These are phyloP conservation scores for Halcyon malimbica DNA, from an alignment of 2,113 vertebrate genomes.

Conservation along the genomic window DNA sequence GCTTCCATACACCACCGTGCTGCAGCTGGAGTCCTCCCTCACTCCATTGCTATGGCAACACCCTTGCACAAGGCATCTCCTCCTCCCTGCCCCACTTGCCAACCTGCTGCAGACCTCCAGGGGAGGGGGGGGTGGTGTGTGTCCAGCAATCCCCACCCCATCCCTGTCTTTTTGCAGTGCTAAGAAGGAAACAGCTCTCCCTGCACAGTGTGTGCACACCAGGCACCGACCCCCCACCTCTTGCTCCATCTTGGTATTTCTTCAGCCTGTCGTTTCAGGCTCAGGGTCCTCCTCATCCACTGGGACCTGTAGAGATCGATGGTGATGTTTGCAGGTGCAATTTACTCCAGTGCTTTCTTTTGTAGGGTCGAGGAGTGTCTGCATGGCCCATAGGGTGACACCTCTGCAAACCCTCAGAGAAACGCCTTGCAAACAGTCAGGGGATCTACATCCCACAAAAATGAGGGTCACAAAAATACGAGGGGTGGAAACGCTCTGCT, in stretches of 20 bases:
- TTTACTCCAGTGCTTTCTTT: not conserved
- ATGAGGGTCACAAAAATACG: not conserved
- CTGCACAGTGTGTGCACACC: not conserved
- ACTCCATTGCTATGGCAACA: constrained; percentile 53
- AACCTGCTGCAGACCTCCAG: not conserved
- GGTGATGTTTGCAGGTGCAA: not conserved
- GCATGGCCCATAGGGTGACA: not conserved
- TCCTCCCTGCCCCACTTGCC: not conserved
- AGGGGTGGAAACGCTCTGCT: not conserved
- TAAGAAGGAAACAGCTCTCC: not conserved
- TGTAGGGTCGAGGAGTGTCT: not conserved
- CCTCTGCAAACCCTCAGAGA: not conserved
- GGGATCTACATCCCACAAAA: not conserved
- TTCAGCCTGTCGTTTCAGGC: not conserved
- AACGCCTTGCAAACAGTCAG: not conserved
- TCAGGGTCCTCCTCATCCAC: not conserved
- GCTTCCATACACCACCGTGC: not conserved
- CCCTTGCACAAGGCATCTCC: not conserved
- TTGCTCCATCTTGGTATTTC: fast-evolving
- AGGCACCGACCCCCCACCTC: not conserved
- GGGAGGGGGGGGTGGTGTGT: too few relatives aligned
- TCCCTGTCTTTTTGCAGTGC: not conserved
- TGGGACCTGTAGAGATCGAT: not conserved
- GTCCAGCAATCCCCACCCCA: not conserved
- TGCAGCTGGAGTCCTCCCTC: not conserved